Evolutionary conservation across 2,888 invertebrate genomes (phyloP).

Genomic region (Encarsia formosa): DNA sequence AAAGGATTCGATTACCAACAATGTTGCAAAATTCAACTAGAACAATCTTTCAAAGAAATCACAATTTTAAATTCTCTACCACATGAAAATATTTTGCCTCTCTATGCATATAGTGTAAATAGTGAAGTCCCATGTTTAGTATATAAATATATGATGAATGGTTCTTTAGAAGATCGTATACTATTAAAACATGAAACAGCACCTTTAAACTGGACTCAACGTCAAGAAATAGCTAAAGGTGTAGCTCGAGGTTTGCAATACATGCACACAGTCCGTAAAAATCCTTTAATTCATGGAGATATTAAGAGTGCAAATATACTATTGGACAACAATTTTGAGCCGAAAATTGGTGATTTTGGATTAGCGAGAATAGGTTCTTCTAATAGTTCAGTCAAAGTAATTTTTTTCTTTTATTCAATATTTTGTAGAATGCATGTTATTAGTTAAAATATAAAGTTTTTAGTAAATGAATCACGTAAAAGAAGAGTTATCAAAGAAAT

Average conservation of each 20-base stretch:
- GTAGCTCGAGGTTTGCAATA: constrained; percentile 88
- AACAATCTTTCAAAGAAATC: constrained; percentile 72
- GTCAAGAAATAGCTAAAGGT: constrained; percentile 78
- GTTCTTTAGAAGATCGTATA: constrained; percentile 82
- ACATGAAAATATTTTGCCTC: constrained; percentile 85
- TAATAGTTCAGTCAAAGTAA: constrained; percentile 55
- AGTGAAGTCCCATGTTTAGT: constrained; percentile 82
- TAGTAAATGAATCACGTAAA: too few relatives aligned
- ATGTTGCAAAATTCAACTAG: constrained; percentile 55
- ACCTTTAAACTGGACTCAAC: constrained; percentile 72
- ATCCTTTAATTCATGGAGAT: constrained; percentile 90
- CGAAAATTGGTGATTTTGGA: constrained; percentile 95
- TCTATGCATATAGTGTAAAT: constrained; percentile 80
- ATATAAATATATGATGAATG: constrained; percentile 90
- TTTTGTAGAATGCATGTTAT: too few relatives aligned
- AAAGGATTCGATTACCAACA: constrained; percentile 51
- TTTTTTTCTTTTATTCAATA: too few relatives aligned
- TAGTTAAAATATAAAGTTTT: too few relatives aligned
- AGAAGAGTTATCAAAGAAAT: too few relatives aligned
- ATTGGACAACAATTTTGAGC: constrained; percentile 79
- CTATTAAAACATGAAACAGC: constrained; percentile 51
- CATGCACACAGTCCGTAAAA: constrained; percentile 76
- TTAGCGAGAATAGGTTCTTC: constrained; percentile 75
- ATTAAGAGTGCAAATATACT: constrained; percentile 95
- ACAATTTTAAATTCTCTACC: constrained; percentile 74